Conservation (phyloP, 2,888 invertebrate species). For the Ophioninae sp. region DNA sequence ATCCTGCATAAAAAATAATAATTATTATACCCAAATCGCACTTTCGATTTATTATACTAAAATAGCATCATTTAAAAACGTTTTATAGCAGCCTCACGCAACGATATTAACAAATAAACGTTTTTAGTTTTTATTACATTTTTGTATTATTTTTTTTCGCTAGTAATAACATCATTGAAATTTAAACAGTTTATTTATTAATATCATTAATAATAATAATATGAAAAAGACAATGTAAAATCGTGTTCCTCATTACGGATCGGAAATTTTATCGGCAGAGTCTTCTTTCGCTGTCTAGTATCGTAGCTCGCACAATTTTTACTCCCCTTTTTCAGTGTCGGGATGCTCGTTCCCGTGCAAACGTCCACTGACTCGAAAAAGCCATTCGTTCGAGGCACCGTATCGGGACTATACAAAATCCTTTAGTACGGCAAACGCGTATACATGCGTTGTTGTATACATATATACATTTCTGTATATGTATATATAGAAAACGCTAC, state of each 20-base stretch:
- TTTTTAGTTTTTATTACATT: no score
- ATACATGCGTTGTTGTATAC: neutral
- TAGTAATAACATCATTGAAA: no score
- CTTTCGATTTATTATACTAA: no score
- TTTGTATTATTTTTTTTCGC: no score
- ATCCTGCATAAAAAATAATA: neutral
- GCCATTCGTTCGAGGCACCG: conserved; percentile 20
- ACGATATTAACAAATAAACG: no score
- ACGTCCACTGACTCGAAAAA: conserved; percentile 30
- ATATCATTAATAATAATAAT: no score
- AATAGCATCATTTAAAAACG: no score
- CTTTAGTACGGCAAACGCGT: conserved; percentile 14
- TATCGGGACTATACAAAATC: conserved; percentile 11
- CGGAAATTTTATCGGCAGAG: conserved; percentile 1
- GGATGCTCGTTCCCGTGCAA: neutral
- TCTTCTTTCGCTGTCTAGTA: neutral
- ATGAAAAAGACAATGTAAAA: neutral
- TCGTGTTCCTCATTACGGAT: neutral
- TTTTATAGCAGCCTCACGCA: no score
- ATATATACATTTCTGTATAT: neutral
- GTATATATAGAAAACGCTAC: neutral
- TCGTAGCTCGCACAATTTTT: conserved; percentile 10
- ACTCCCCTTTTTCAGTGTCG: neutral
- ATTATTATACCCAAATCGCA: conserved; percentile 1
- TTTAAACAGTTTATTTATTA: no score